Base-by-base conservation (phyloP, 2,797 vertebrate genomes). In the Eupleurogrammus muticus region DNA sequence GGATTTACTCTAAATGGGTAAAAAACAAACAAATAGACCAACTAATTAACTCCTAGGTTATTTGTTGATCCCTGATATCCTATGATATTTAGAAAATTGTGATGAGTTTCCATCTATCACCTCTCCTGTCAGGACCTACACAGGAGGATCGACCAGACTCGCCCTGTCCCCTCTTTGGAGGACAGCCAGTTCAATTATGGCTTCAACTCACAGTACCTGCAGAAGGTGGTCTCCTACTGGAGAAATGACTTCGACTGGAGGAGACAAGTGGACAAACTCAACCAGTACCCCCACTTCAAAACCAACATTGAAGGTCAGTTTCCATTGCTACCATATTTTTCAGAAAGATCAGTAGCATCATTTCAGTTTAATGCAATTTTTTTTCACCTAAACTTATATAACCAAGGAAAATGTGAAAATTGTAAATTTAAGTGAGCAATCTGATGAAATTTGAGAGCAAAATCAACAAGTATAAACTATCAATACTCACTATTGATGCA, bases 231-330 rank as follows among this genome's bases (percentile, higher is more conserved):
- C 48, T 87, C 94, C 23, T 97, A 97, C 72, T 97, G 96, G 96
- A 96, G 94, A 75, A 92, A 95, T 4, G 81, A 93, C 61, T 97
- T 95, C 21, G 91, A 97, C 86, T 97, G 96, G 96, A 89, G 8
- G 70, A 95, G 89, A 69, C 96, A 96, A 81, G 94, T 97, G 53
- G 91, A 95, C 61, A 84, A 89, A 70, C 85, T 97, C 59, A 97
- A 97, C 88, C 93, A 87, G 73, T 96, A 95, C 65, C 93, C 95
- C 3, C 96, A 97, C 79, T 97, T 95, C 81, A 96, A 91, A 89
- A 97, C 95, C 54, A 96, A 74, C 48, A 97, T 97, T 4, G 96
- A 97, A 92, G 96, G 96, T 97, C 66, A 88, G 83, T 5, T 38
- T 4, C 5, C 19, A 50, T 12, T 1, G 24, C 5, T 51, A 44